phyloP scores from a whole-genome alignment of 2,113 vertebrate genomes.

The Sporophila hypoxantha region DNA sequence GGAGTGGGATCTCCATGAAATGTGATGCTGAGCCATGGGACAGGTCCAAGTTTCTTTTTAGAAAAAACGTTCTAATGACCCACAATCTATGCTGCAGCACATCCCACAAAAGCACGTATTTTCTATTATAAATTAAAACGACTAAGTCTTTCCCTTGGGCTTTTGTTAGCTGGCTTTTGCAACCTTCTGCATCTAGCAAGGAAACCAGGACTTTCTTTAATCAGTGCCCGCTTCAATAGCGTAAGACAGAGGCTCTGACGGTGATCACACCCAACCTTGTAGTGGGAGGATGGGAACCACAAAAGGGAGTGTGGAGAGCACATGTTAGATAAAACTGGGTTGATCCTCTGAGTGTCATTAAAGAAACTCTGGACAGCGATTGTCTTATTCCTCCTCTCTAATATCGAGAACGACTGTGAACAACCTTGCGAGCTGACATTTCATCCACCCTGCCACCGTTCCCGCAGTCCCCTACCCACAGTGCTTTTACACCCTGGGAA shows the following conservation, averaged over 20 bases:
- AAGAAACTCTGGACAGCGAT: not conserved
- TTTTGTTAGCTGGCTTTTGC: not conserved
- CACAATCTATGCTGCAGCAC: not conserved
- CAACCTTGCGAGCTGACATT: not conserved
- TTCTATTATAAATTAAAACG: not conserved
- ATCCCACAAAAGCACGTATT: not conserved
- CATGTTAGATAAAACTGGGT: not conserved
- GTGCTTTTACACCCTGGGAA: slow-evolving; percentile 14
- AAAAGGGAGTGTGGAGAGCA: not conserved
- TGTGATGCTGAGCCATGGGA: not conserved
- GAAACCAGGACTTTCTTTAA: not conserved
- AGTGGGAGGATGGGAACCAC: not conserved
- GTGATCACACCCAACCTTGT: not conserved
- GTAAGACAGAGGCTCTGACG: fast-evolving
- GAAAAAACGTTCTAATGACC: not conserved
- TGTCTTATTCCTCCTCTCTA: not conserved
- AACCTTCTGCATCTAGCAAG: not conserved
- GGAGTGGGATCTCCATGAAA: not conserved
- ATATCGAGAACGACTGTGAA: fast-evolving
- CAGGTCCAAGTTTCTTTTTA: not conserved
- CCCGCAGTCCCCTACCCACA: not conserved
- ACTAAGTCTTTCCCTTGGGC: not conserved
- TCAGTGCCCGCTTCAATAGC: not conserved
- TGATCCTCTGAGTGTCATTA: not conserved
- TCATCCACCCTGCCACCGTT: not conserved